phyloP scores from a whole-genome alignment of 2,888 invertebrate genomes.

The Perizoma affinitatum region DNA sequence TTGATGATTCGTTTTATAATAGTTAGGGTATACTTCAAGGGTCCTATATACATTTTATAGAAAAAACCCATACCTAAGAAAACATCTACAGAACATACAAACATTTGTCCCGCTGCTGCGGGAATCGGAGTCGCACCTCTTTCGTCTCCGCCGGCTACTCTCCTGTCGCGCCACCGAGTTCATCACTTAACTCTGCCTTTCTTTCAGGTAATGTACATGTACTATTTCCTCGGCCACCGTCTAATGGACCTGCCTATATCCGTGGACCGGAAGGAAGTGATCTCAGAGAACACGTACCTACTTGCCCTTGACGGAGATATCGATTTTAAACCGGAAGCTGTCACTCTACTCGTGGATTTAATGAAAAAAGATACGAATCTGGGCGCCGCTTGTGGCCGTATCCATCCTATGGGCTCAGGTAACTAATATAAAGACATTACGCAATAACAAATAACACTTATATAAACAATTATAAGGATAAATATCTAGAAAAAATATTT shows the following conservation, averaged over 20 bases:
- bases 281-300: slow-evolving; percentile 92
- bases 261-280: slow-evolving; percentile 85
- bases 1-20: no score
- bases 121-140: no score
- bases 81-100: no score
- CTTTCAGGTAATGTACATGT: slow-evolving; percentile 94
- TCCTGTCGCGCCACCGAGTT: no score
- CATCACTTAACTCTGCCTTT: no score
- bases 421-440: background rate
- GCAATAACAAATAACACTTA: no score
- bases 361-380: slow-evolving; percentile 93
- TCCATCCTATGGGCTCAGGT: slow-evolving; percentile 93
- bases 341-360: slow-evolving; percentile 90
- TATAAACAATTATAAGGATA: background rate
- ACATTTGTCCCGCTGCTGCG: no score
- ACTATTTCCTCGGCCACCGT: slow-evolving; percentile 92
- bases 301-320: slow-evolving; percentile 95
- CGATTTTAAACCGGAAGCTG: slow-evolving; percentile 92
- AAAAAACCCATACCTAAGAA: no score
- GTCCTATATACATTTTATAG: slow-evolving; percentile 1
- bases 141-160: no score
- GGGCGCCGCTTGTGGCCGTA: slow-evolving; percentile 95
- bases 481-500: no score
- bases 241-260: slow-evolving; percentile 87
- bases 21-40: no score